Evolutionary conservation across 2,113 vertebrate species (phyloP).

Genomic region (Poeciliopsis occidentalis): DNA sequence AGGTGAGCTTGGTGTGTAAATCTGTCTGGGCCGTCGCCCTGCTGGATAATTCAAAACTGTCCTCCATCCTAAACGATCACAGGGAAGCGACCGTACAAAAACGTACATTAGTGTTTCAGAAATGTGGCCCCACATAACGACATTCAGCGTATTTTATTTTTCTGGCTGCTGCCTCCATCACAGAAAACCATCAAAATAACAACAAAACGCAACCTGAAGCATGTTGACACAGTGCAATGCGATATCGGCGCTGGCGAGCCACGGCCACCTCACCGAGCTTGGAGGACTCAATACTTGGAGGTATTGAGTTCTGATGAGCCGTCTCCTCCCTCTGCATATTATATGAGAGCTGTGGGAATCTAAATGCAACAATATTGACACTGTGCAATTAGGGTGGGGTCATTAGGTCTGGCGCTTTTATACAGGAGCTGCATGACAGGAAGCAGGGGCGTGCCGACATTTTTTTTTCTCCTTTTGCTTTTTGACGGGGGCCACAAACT

Average conservation of each 20-base stretch:
- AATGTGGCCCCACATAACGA: neutral
- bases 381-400: conserved; percentile 76
- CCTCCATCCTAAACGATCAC: too few relatives aligned
- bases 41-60: too few relatives aligned
- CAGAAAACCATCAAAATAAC: neutral
- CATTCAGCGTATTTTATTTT: neutral
- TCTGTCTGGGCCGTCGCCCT: too few relatives aligned
- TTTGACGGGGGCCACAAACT: too few relatives aligned
- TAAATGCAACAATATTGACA: conserved; percentile 82
- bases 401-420: conserved; percentile 71
- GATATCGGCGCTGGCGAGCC: conserved; percentile 21
- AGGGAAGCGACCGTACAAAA: too few relatives aligned
- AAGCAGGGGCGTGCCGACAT: too few relatives aligned
- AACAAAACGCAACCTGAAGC: neutral
- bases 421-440: conserved; percentile 49
- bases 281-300: neutral
- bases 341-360: conserved; percentile 74
- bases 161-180: neutral
- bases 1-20: too few relatives aligned
- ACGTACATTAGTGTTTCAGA: too few relatives aligned
- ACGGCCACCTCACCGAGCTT: conserved; percentile 19
- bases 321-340: conserved; percentile 63
- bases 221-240: conserved; percentile 16
- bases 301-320: conserved; percentile 49
- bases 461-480: too few relatives aligned